These are phyloP conservation scores for Ectemnius cavifrons DNA, from an alignment of 2,888 invertebrate species.

Conservation along the genomic window DNA sequence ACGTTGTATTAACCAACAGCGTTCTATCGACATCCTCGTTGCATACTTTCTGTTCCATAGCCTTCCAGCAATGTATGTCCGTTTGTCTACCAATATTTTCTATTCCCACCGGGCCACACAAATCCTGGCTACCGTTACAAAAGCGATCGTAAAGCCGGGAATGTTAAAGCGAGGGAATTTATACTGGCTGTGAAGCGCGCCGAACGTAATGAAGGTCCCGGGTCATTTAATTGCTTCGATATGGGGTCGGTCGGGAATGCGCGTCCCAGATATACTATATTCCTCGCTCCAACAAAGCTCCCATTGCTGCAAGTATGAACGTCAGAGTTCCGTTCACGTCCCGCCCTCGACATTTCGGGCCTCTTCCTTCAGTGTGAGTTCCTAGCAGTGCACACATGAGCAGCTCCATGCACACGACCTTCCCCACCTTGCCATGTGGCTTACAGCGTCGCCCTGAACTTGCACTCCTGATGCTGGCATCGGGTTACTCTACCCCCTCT, in stretches of 20 bases:
- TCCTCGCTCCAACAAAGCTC: neutral
- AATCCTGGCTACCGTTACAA: slow-evolving; percentile 48
- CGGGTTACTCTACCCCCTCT: slow-evolving; percentile 63
- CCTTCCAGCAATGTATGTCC: slow-evolving; percentile 46
- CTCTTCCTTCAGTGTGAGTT: slow-evolving; percentile 11
- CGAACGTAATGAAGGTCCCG: slow-evolving; percentile 28
- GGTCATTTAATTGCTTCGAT: slow-evolving; percentile 21
- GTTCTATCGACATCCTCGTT: slow-evolving; percentile 34
- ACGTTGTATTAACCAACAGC: slow-evolving; percentile 55
- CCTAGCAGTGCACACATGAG: neutral
- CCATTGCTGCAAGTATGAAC: neutral
- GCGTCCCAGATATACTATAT: neutral
- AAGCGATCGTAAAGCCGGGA: slow-evolving; percentile 45
- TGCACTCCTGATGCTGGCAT: slow-evolving; percentile 61
- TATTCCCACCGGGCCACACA: slow-evolving; percentile 35
- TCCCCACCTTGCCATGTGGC: slow-evolving; percentile 47
- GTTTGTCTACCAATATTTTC: slow-evolving; percentile 36
- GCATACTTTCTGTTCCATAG: neutral
- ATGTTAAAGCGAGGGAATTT: slow-evolving; percentile 44
- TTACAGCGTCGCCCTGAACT: slow-evolving; percentile 47
- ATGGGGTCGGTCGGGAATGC: slow-evolving; percentile 1
- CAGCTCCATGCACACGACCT: slow-evolving; percentile 12
- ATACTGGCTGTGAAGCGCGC: slow-evolving; percentile 30
- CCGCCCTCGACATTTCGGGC: slow-evolving; percentile 16
- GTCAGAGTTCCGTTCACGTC: neutral